phyloP scores from a whole-genome alignment of 2,888 invertebrate genomes.

The Philhelius pedissequus region DNA sequence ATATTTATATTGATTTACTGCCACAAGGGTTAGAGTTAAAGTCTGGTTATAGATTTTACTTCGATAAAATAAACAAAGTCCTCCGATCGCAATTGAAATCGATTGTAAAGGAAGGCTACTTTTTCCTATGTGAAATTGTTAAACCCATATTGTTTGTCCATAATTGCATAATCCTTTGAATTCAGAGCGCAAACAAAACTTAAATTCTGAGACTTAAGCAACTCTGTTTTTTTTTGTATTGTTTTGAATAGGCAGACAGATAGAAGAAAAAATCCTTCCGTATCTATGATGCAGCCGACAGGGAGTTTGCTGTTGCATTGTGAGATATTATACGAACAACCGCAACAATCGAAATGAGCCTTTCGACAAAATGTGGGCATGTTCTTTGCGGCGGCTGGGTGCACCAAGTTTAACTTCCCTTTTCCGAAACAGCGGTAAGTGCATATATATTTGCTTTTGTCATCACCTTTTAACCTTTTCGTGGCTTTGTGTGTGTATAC shows the following conservation, averaged over 20 bases:
- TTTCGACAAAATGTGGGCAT: constrained; percentile 14
- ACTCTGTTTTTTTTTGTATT: background rate
- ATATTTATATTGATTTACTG: constrained; percentile 9
- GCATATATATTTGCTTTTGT: constrained; percentile 54
- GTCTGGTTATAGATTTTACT: background rate
- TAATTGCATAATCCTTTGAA: constrained; percentile 50
- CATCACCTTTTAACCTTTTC: constrained; percentile 65
- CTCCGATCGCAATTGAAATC: constrained; percentile 10
- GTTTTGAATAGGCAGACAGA: background rate
- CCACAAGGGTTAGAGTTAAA: background rate
- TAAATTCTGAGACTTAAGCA: background rate
- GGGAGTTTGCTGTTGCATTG: background rate
- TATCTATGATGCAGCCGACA: constrained; percentile 30
- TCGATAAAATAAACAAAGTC: constrained; percentile 13
- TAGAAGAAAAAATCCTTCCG: constrained; percentile 21
- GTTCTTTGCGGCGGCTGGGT: background rate
- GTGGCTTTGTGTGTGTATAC: constrained; percentile 12
- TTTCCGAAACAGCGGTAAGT: constrained; percentile 51
- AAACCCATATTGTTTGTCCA: background rate
- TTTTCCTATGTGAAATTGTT: background rate
- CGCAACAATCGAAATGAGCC: constrained; percentile 6
- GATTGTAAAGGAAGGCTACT: background rate
- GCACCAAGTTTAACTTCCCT: constrained; percentile 42
- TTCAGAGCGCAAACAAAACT: constrained; percentile 30
- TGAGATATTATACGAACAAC: background rate